These are phyloP conservation scores for Ischnus inquisitorius DNA, from an alignment of 2,888 invertebrate species.

Conservation along the genomic window DNA sequence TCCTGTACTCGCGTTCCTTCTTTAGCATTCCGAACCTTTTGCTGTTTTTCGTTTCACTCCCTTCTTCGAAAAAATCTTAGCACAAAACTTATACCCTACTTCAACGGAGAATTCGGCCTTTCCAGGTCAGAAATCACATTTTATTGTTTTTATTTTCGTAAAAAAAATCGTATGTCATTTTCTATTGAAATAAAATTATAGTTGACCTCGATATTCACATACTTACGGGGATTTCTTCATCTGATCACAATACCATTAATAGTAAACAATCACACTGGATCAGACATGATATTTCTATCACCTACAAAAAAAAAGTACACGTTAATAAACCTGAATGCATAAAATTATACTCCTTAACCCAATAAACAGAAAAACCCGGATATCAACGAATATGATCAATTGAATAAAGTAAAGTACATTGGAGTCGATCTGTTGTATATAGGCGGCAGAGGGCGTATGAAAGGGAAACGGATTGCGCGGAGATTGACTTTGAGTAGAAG, in stretches of 20 bases:
- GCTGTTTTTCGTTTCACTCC: background rate
- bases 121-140: constrained; percentile 38
- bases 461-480: constrained; percentile 51
- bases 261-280: no score
- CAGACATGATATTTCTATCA: no score
- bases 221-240: no score
- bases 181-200: no score
- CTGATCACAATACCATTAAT: no score
- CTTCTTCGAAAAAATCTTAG: constrained; percentile 12
- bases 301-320: no score
- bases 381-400: background rate
- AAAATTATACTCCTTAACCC: no score
- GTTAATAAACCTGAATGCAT: no score
- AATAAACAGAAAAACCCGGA: no score
- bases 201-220: no score
- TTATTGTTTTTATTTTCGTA: background rate
- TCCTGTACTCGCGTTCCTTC: constrained; percentile 28
- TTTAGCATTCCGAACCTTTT: constrained; percentile 28
- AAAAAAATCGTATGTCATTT: background rate
- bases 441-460: background rate
- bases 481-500: constrained; percentile 54
- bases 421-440: background rate
- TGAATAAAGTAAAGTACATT: background rate
- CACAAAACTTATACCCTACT: constrained; percentile 15
- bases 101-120: background rate